Evolutionary conservation across 2,113 vertebrate genomes (phyloP), one percentile per base, ranked within the genome.

Genomic region (Odontophorus gujanensis): DNA sequence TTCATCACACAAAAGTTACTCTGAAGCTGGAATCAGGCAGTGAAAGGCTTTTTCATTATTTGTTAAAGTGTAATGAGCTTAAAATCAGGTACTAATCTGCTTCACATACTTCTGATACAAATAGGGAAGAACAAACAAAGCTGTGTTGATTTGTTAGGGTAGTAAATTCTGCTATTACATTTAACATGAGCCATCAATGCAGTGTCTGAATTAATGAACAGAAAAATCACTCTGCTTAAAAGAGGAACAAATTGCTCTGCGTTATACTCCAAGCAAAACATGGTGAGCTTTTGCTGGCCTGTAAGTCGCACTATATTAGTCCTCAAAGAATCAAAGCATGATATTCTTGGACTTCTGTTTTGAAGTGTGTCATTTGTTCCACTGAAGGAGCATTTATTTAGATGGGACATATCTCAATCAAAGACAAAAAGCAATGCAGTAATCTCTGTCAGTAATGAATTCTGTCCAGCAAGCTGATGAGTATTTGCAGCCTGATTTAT

Each of bases 401-500:
- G 90, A 95, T 76, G 79, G 87, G 67, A 73, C 90, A 78, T 69
- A 45, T 66, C 91, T 97, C 95, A 84, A 79, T 97, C 96, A 93
- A 90, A 96, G 89, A 67, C 73, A 95, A 93, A 93, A 96, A 93
- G 69, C 67, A 96, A 63, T 32, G 48, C 58, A 75, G 94, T 68
- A 78, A 34, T 85, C 89, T 86, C 72, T 67, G 76, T 63, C 91
- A 95, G 36, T 91, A 97, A 98, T 93, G 96, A 97, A 96, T 95
- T 96, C 96, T 93, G 96, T 97, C 95, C 95, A 91, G 87, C 9
- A 48, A 80, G 86, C 78, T 91, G 95, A 97, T 73, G 96, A 92
- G 95, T 91, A 92, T 92, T 95, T 96, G 95, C 93, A 89, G 90
- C 53, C 86, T 97, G 96, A 97, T 98, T 98, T 97, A 97, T 96